phyloP scores from a whole-genome alignment of 2,113 vertebrate genomes.

The Eclectus roratus region DNA sequence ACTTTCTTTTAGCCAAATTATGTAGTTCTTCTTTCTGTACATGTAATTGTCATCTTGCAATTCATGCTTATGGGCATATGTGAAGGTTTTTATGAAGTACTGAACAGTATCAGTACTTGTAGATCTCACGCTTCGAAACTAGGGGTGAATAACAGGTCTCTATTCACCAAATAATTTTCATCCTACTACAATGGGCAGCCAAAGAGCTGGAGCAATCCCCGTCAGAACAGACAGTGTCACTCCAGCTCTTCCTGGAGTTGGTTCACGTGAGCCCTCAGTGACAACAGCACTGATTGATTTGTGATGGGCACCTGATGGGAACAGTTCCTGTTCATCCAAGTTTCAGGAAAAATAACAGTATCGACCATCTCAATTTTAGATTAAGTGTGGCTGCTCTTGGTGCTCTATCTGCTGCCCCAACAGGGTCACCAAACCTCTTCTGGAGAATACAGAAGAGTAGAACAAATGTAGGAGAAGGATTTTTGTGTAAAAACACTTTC shows the following conservation, averaged over 20 bases:
- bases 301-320: not conserved
- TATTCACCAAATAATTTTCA: not conserved
- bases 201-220: not conserved
- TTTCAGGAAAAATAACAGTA: not conserved
- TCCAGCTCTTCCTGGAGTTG: not conserved
- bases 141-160: not conserved
- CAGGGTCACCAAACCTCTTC: not conserved
- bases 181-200: not conserved
- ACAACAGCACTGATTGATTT: not conserved
- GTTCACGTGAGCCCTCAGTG: accelerated
- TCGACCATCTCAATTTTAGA: not conserved
- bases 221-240: not conserved
- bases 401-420: not conserved
- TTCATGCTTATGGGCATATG: accelerated
- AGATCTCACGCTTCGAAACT: not conserved
- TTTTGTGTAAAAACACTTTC: not conserved
- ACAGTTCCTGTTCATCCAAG: not conserved
- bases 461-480: not conserved
- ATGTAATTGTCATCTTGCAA: accelerated
- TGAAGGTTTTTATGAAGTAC: not conserved
- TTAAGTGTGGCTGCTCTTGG: not conserved
- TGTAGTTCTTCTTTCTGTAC: not conserved
- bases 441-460: not conserved
- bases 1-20: not conserved
- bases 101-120: not conserved